A percentile compares a stretch with the other conserved stretches of the same genome.
These are phyloP conservation scores for Pemphigus obesinymphae DNA, from an alignment of 1,140 invertebrate species.

Conservation along the genomic window DNA sequence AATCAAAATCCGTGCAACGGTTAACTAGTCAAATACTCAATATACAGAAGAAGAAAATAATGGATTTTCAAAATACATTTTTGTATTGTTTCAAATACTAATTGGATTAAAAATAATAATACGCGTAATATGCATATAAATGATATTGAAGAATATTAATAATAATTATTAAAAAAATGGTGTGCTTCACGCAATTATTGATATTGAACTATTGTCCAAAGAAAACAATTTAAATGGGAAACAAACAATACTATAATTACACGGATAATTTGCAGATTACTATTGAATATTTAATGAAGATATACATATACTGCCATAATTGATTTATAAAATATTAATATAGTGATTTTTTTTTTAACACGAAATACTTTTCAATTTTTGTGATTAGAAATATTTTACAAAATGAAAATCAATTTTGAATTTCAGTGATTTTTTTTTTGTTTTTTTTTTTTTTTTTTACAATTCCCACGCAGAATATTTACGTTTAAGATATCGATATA, in stretches of 20 bases:
- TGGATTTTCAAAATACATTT: neutral
- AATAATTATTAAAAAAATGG: neutral
- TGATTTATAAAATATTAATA: no score
- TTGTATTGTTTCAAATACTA: neutral
- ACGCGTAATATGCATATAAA: neutral
- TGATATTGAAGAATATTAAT: neutral
- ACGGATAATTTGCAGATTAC: neutral
- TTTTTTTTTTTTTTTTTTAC: no score
- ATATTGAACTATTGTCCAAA: neutral
- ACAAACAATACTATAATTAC: neutral
- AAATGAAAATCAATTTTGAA: no score
- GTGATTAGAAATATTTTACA: no score
- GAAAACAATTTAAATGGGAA: neutral
- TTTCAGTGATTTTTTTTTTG: no score
- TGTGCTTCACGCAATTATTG: neutral
- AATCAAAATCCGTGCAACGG: neutral
- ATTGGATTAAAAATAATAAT: neutral
- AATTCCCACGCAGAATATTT: no score
- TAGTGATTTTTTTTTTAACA: no score
- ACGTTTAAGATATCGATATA: no score
- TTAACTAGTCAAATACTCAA: constrained; percentile 13
- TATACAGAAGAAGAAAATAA: neutral
- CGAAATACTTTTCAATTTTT: no score
- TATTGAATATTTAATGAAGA: neutral
- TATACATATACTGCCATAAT: no score